These are phyloP conservation scores for Trinectes maculatus DNA, from an alignment of 2,113 vertebrate genomes.

Conservation along the genomic window DNA sequence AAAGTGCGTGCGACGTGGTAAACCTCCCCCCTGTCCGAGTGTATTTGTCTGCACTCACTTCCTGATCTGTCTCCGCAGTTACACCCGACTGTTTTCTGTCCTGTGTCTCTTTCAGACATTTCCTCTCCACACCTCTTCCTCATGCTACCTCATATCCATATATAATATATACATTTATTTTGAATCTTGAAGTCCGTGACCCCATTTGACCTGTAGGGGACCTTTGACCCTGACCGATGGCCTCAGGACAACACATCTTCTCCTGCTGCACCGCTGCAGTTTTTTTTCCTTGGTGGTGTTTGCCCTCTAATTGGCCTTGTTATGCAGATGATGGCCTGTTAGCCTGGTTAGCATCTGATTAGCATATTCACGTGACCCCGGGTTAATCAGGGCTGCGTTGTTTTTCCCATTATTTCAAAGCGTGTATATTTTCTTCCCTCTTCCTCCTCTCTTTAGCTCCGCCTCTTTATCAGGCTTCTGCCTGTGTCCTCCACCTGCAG, in stretches of 20 bases:
- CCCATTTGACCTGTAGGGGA: not conserved
- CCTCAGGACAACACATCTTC: no score
- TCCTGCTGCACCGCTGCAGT: not conserved
- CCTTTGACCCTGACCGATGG: constrained; percentile 1
- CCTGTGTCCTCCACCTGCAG: not conserved
- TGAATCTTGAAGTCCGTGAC: not conserved
- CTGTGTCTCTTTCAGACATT: not conserved
- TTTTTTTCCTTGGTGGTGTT: not conserved
- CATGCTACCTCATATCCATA: no score
- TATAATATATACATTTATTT: no score
- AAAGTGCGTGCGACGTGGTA: constrained; percentile 5
- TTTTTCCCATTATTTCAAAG: constrained; percentile 5
- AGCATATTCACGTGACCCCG: constrained; percentile 58
- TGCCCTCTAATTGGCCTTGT: constrained; percentile 42
- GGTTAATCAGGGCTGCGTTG: constrained; percentile 43
- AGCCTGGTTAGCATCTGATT: constrained; percentile 59
- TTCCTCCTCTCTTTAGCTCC: not conserved
- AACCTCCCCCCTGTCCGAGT: not conserved
- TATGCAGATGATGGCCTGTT: constrained; percentile 39
- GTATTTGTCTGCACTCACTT: constrained; percentile 12
- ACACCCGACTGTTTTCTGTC: no score
- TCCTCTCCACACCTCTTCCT: no score
- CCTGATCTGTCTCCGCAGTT: not conserved
- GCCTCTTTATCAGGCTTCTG: not conserved
- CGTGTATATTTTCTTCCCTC: not conserved